Base-by-base conservation (phyloP, 2,888 invertebrate species). In the Drosophila phalerata region DNA sequence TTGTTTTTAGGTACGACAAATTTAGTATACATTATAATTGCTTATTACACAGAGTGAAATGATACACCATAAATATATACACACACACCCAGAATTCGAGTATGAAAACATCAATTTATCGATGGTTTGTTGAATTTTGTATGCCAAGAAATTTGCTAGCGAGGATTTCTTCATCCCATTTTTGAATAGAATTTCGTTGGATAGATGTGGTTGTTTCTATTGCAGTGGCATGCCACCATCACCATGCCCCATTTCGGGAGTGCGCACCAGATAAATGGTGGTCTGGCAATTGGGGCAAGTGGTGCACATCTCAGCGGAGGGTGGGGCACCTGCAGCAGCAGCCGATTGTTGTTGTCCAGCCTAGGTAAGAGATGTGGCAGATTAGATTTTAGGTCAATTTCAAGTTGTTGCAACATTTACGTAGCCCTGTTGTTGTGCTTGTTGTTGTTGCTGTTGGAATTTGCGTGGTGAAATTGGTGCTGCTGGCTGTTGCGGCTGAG, bases 281-380 rank as follows among this genome's bases (percentile, higher is more conserved):
- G 91, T 90, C 69, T 91, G 90, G 53, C 92, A 92, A 70, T 92
- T 92, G 15, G 92, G 92, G 51, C 92, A 92, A 32, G 91, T 91
- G 53, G 92, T 89, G 69, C 92, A 92, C 89, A 91, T 87, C 68
- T 92, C 91, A 4, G 89, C 87, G 47, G 91, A 85, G 1, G 77
- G 67, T 0, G 75, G 78, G 17, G 78, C 85, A 2, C 47, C 77
- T 0, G 57, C 68, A 8, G 15, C 61, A 19, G 56, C 51, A 37
- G 56, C 51, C 5, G 57, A 37, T 5, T 53, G 51, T 5, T 53
- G 51, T 37, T 72, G 74, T 15, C 55, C 40, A n/a, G 60, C 8
- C 86, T 85, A 66, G 22, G 60, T 48, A 25, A 11, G 10, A 42
- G 11, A 40, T 42, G 25, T 22, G 42, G 11, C 13, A 9, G 8